These are phyloP conservation scores for Bucco capensis DNA, from an alignment of 2,113 vertebrate species.

Conservation along the genomic window DNA sequence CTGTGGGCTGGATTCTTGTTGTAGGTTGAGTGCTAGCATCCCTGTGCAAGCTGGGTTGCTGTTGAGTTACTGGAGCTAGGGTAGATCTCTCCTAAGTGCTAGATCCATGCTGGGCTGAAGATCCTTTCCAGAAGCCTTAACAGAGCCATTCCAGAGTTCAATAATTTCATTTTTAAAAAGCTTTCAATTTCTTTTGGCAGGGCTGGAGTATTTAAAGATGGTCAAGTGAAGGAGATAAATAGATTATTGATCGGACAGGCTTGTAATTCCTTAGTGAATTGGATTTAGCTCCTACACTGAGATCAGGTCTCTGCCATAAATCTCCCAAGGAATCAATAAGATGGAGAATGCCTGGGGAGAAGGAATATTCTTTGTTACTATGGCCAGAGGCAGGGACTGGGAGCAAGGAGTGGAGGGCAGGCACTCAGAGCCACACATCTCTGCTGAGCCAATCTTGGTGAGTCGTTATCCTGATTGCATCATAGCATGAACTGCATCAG, in stretches of 20 bases:
- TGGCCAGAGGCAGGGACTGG: neutral
- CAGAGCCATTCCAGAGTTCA: constrained; percentile 3
- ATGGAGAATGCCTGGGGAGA: neutral
- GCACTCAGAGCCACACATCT: neutral
- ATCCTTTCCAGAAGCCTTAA: constrained; percentile 16
- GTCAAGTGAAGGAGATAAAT: constrained; percentile 79
- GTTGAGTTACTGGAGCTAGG: rapidly evolving
- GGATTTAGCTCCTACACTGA: constrained; percentile 75
- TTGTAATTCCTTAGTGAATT: constrained; percentile 81
- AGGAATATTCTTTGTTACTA: constrained; percentile 11
- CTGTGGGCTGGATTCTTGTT: neutral
- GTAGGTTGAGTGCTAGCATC: neutral
- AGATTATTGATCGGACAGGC: constrained; percentile 76
- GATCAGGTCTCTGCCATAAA: constrained; percentile 72
- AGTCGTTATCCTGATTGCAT: neutral
- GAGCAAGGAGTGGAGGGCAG: neutral
- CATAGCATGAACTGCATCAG: neutral
- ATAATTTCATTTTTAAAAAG: constrained; percentile 68
- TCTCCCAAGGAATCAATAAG: constrained; percentile 69
- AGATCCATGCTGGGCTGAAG: neutral
- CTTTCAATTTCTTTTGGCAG: constrained; percentile 73
- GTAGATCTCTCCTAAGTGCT: neutral
- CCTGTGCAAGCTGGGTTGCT: neutral
- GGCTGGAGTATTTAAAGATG: constrained; percentile 74
- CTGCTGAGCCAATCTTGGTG: neutral